phyloP scores from a whole-genome alignment of 2,797 vertebrate genomes.

The Austrolebias charrua region DNA sequence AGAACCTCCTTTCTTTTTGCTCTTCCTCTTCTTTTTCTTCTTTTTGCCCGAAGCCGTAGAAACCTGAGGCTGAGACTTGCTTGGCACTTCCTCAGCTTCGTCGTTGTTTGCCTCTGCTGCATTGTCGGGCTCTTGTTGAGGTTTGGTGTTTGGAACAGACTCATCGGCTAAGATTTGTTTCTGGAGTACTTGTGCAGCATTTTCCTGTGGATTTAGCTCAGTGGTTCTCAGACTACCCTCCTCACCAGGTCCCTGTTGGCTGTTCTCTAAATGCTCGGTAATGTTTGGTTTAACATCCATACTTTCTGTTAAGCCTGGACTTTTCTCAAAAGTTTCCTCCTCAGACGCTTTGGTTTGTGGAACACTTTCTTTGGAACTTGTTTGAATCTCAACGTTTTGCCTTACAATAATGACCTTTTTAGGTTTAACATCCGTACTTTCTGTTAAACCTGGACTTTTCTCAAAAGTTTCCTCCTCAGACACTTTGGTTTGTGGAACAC shows the following conservation, averaged over 20 bases:
- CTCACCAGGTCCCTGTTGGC: slow-evolving; percentile 8
- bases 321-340: slow-evolving; percentile 15
- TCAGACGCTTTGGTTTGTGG: slow-evolving; percentile 18
- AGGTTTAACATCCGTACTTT: too few species aligned
- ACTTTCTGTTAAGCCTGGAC: neutral
- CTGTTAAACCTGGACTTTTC: neutral
- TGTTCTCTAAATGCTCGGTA: slow-evolving; percentile 2
- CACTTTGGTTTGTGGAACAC: slow-evolving; percentile 19
- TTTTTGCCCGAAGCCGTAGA: slow-evolving; percentile 64
- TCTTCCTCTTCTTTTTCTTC: slow-evolving; percentile 76
- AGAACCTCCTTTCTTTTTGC: slow-evolving; percentile 65
- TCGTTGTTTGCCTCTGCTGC: slow-evolving; percentile 18
- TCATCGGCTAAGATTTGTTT: slow-evolving; percentile 2
- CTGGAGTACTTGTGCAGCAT: neutral
- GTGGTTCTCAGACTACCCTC: neutral
- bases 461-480: slow-evolving; percentile 8
- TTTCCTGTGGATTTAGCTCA: slow-evolving; percentile 22
- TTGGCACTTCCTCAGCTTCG: slow-evolving; percentile 30
- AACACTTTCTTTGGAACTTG: slow-evolving; percentile 32
- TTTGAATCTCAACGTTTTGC: too few species aligned
- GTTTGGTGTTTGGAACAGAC: slow-evolving; percentile 3
- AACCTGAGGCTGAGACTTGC: slow-evolving; percentile 43
- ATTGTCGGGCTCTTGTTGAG: slow-evolving; percentile 31
- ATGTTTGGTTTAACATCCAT: too few species aligned
- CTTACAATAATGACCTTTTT: too few species aligned